Conservation (phyloP, 1,140 invertebrate species). For the Nymphalis io region DNA sequence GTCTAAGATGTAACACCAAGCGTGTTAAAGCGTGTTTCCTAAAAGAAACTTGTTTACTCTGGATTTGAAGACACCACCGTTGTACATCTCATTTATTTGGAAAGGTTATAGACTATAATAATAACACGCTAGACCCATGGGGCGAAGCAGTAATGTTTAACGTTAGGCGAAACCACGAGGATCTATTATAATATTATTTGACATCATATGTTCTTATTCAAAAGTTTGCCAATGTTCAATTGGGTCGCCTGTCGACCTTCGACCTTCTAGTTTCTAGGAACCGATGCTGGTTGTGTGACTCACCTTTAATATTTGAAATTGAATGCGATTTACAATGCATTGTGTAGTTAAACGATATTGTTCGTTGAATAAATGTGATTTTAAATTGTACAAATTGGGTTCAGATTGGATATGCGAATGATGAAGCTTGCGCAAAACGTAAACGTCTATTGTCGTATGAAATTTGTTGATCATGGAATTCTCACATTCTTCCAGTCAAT, state of each 20-base stretch:
- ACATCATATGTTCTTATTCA: not conserved
- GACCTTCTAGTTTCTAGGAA: not conserved
- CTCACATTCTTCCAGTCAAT: no score
- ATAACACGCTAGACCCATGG: no score
- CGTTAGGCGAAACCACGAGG: no score
- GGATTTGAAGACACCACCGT: no score
- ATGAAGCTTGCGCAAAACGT: not conserved
- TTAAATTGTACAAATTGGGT: not conserved
- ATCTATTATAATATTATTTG: not conserved
- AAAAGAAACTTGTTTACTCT: no score
- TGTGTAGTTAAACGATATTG: not conserved
- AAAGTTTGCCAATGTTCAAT: not conserved
- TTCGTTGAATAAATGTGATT: not conserved
- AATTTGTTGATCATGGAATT: no score
- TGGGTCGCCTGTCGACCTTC: not conserved
- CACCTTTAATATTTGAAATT: constrained; percentile 10
- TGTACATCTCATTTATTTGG: no score
- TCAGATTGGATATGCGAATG: not conserved
- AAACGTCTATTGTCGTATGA: not conserved
- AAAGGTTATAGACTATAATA: no score
- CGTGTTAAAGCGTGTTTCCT: no score
- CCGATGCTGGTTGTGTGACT: not conserved
- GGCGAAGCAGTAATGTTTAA: no score
- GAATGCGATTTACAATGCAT: constrained; percentile 1
- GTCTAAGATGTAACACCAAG: no score